Percentiles rank a stretch among this genome's conserved stretches.
Conservation (phyloP, 2,113 vertebrate species). For the Cheilinus undulatus region DNA sequence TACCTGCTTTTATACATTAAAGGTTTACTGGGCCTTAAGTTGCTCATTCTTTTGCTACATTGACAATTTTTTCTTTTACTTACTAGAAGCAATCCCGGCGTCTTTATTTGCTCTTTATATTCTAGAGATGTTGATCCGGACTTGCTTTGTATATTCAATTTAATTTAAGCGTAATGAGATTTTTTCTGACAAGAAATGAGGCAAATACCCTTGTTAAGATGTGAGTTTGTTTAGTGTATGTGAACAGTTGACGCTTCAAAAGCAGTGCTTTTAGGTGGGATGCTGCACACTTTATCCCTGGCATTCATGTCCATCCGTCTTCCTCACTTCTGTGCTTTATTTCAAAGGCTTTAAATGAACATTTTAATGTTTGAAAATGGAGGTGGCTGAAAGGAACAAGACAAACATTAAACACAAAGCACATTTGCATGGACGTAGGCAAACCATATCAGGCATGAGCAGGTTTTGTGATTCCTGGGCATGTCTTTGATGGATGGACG, state of each 20-base stretch:
- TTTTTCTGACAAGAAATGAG: too few species aligned
- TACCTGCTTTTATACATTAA: too few species aligned
- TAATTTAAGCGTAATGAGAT: too few species aligned
- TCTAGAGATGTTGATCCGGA: too few species aligned
- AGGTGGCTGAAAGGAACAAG: constrained; percentile 22
- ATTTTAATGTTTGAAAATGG: constrained; percentile 33
- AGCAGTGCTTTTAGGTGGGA: neutral
- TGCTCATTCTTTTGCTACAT: too few species aligned
- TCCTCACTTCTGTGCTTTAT: constrained; percentile 27
- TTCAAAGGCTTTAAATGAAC: constrained; percentile 32
- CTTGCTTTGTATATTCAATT: too few species aligned
- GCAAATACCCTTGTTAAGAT: too few species aligned
- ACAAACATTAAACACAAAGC: constrained; percentile 40
- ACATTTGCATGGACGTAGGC: constrained; percentile 37
- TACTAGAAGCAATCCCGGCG: too few species aligned
- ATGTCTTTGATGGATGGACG: constrained; percentile 38
- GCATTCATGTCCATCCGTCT: constrained; percentile 38
- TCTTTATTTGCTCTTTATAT: too few species aligned
- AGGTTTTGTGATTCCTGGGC: constrained; percentile 32
- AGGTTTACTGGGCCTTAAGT: too few species aligned
- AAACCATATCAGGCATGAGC: constrained; percentile 47
- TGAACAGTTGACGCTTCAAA: constrained; percentile 11
- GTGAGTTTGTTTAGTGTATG: too few species aligned
- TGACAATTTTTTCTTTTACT: too few species aligned
- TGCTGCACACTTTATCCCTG: constrained; percentile 4